These are phyloP conservation scores for Xestia c-nigrum DNA, from an alignment of 2,888 invertebrate species.

Conservation along the genomic window DNA sequence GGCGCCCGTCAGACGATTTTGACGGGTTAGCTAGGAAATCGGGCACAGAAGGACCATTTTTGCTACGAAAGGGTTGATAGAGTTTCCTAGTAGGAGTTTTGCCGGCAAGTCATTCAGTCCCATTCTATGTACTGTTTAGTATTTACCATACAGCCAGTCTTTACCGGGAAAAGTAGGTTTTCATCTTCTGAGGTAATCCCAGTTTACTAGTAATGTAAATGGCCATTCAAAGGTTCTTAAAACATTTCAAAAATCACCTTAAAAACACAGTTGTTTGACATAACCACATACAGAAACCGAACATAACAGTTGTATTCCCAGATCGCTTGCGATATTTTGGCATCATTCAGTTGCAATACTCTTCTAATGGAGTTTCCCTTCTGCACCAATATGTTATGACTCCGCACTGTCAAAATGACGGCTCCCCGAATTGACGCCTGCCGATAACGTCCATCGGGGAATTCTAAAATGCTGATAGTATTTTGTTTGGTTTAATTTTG, in stretches of 20 bases:
- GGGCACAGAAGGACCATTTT: conserved; percentile 34
- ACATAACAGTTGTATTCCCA: background rate
- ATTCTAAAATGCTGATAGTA: conserved; percentile 71
- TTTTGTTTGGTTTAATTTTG: conserved; percentile 64
- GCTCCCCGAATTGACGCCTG: conserved; percentile 74
- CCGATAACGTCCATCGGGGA: conserved; percentile 76
- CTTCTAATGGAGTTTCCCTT: conserved; percentile 35
- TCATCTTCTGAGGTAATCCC: background rate
- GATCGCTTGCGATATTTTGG: background rate
- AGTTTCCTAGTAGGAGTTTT: background rate
- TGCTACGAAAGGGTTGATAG: background rate
- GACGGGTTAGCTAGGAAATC: conserved; percentile 66
- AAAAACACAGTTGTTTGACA: background rate
- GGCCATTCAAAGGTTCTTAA: background rate
- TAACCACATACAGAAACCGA: background rate
- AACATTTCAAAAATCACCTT: background rate
- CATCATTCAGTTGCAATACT: background rate
- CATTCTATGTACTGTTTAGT: background rate
- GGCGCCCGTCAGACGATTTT: conserved; percentile 80
- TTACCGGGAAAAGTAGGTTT: background rate
- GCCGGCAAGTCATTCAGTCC: background rate
- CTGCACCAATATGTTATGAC: conserved; percentile 47
- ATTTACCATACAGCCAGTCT: background rate
- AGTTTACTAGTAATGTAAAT: too few relatives aligned
- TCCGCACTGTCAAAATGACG: conserved; percentile 76